Conservation (phyloP, 2,797 vertebrate species). For the Mionectes olivaceus region DNA sequence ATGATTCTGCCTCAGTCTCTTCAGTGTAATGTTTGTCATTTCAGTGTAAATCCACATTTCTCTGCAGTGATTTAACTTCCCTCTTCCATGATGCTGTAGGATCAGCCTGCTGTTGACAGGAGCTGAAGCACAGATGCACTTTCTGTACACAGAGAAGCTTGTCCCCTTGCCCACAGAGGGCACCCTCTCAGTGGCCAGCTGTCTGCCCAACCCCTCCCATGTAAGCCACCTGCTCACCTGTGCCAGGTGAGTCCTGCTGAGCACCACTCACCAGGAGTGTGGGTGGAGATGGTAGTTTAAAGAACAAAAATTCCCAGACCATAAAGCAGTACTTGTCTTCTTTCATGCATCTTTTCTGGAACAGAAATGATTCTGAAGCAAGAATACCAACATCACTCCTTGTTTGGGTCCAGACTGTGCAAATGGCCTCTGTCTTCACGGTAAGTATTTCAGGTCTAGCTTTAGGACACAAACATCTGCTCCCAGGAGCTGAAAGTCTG, state of each 20-base stretch:
- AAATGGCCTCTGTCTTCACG: neutral
- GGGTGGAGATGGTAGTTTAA: neutral
- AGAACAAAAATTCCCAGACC: neutral
- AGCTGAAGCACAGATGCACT: neutral
- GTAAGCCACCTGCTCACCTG: rapidly evolving
- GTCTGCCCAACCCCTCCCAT: rapidly evolving
- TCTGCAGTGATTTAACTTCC: neutral
- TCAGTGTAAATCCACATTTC: neutral
- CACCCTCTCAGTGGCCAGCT: neutral
- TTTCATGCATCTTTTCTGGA: neutral
- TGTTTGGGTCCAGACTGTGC: neutral
- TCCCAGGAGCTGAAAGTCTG: neutral
- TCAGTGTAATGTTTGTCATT: neutral
- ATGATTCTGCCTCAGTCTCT: neutral
- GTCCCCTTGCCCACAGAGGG: neutral
- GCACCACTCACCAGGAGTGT: neutral
- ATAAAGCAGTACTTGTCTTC: neutral
- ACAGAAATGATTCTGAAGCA: neutral
- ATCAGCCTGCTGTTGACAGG: neutral
- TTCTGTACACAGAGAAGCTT: neutral
- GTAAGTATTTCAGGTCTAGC: neutral
- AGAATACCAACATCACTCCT: neutral
- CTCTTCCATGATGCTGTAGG: neutral
- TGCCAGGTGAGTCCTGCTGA: neutral
- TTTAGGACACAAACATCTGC: conserved; percentile 12